phyloP scores from a whole-genome alignment of 2,113 vertebrate species.

The Apteryx mantelli region DNA sequence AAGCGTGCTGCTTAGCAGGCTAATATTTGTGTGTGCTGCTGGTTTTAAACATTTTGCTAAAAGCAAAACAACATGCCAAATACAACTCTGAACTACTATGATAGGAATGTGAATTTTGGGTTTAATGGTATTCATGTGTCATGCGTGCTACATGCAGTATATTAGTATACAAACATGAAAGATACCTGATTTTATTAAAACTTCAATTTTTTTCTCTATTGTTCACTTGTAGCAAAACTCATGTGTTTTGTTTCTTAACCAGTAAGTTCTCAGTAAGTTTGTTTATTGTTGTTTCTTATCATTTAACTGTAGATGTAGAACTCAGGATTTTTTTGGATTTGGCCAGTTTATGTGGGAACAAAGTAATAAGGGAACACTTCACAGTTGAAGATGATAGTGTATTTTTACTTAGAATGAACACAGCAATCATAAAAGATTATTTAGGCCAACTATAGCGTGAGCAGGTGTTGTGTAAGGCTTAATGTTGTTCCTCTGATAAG shows the following conservation, averaged over 20 bases:
- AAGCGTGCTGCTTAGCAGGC: neutral
- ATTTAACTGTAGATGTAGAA: neutral
- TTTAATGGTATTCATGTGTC: neutral
- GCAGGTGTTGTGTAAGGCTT: slow-evolving; percentile 11
- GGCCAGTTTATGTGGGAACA: neutral
- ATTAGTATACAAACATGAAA: neutral
- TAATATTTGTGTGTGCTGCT: neutral
- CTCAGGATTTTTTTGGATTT: neutral
- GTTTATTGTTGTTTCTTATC: neutral
- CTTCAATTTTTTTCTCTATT: neutral
- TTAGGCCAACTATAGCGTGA: neutral
- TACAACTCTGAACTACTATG: neutral
- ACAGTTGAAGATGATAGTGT: neutral
- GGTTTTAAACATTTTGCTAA: neutral
- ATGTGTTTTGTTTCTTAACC: neutral
- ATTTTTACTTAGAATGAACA: slow-evolving; percentile 2
- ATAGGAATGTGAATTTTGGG: neutral
- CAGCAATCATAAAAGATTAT: neutral
- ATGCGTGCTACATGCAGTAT: accelerated
- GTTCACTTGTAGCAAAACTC: neutral
- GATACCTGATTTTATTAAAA: neutral
- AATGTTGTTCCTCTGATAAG: neutral
- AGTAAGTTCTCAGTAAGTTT: neutral
- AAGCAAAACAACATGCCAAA: neutral
- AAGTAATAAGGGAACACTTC: neutral